Evolutionary conservation across 2,113 vertebrate genomes (phyloP), one percentile per base, ranked within the genome.

Genomic region (Lichenostomus cassidix): DNA sequence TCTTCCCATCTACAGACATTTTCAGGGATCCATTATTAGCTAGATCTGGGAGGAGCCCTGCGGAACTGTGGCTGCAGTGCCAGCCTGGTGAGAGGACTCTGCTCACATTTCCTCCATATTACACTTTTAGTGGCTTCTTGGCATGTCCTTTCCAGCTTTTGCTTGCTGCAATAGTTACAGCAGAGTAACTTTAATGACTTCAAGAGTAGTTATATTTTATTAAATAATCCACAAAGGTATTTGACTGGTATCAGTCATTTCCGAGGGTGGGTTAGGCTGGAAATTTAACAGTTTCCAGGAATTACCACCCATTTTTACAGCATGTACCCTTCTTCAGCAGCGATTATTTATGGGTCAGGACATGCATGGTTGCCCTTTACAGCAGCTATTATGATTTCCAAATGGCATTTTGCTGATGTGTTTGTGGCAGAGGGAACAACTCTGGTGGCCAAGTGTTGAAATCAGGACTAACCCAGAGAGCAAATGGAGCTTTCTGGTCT

Each of bases 371-470:
- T 95, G 86, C 53, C 83, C 75, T 74, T 96, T 92, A 75, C 78
- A 50, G 22, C 74, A 84, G 23, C 33, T 52, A 73, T 84, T 84
- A 78, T 62, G 55, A 78, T 94, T 94, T 70, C 90, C n/a, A 81
- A 83, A 44, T 65, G 93, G 33, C 86, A 70, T 85, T 87, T 92
- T 94, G 52, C 79, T 68, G 84, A 69, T 73, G 76, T 88, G 70
- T 73, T 82, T 91, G 77, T 70, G 67, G 76, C 91, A 92, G 67
- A n/a, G 37, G 83, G 84, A 96, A 28, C 47, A 92, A 35, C 23
- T 50, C 41, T 50, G 41, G 71, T 79, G 94, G 89, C 75, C 89
- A 95, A 69, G 83, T 55, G 70, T 81, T 83, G 79, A 90, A 88
- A 74, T 67, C 76, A 41, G 59, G 46, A 64, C 52, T 50, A 35